phyloP scores from a whole-genome alignment of 1,140 invertebrate genomes.

The Drosophila nigrodunni region DNA sequence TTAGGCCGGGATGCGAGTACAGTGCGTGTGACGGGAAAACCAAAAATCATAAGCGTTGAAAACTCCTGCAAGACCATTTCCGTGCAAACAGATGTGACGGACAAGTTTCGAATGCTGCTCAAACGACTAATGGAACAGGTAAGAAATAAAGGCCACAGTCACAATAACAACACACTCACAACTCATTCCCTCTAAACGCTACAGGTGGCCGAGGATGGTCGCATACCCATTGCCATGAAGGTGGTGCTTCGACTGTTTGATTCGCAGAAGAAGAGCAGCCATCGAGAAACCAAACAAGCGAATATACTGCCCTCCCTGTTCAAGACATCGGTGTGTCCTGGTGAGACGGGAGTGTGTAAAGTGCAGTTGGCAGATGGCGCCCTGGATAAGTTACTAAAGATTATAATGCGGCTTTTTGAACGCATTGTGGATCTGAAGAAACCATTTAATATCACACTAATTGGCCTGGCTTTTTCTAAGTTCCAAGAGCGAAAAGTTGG shows the following conservation, averaged over 20 bases:
- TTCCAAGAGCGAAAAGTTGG: slow-evolving; percentile 89
- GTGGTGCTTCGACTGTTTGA: slow-evolving; percentile 90
- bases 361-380: slow-evolving; percentile 86
- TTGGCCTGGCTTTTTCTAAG: slow-evolving; percentile 92
- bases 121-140: slow-evolving; percentile 88
- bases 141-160: not conserved
- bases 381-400: slow-evolving; percentile 88
- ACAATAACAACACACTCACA: not conserved
- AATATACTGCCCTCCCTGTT: slow-evolving; percentile 89
- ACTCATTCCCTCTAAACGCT: not conserved
- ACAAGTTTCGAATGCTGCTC: slow-evolving; percentile 88
- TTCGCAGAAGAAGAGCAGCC: slow-evolving; percentile 86
- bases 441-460: slow-evolving; percentile 91
- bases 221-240: slow-evolving; percentile 90
- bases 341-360: slow-evolving; percentile 77
- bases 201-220: slow-evolving; percentile 89
- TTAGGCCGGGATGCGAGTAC: slow-evolving; percentile 89
- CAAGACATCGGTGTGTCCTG: slow-evolving; percentile 84
- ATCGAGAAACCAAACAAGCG: slow-evolving; percentile 90
- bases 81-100: slow-evolving; percentile 89
- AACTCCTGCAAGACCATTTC: slow-evolving; percentile 90
- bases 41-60: slow-evolving; percentile 89
- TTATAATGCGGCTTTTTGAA: slow-evolving; percentile 90
- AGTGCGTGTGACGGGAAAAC: slow-evolving; percentile 89
- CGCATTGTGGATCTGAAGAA: slow-evolving; percentile 89